phyloP scores from a whole-genome alignment of 2,797 vertebrate species.

The Perodicticus potto region DNA sequence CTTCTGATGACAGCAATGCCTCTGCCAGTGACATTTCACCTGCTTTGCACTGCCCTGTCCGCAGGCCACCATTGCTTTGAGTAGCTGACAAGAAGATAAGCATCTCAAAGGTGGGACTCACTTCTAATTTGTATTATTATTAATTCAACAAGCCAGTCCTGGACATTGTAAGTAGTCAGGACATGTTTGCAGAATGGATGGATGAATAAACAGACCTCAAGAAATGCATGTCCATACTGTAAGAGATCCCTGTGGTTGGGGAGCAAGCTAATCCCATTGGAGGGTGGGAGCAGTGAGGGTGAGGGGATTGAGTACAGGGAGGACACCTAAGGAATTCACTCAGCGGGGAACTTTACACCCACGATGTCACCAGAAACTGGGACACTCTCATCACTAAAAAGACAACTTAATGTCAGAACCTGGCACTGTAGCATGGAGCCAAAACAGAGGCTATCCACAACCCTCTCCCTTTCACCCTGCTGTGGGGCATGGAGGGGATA shows the following conservation, averaged over 20 bases:
- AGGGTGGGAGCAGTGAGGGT: neutral
- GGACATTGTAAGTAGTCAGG: neutral
- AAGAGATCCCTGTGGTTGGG: neutral
- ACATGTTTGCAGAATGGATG: slow-evolving; percentile 19
- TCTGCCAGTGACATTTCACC: neutral
- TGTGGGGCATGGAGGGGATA: neutral
- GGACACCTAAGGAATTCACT: neutral
- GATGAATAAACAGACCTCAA: neutral
- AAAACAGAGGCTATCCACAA: neutral
- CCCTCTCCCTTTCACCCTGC: neutral
- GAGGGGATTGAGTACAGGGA: neutral
- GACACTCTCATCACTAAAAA: neutral
- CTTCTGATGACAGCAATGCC: neutral
- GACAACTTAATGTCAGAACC: neutral
- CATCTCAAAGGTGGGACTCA: neutral
- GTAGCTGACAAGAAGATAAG: neutral
- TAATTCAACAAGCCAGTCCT: neutral
- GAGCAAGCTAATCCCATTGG: neutral
- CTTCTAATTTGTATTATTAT: neutral
- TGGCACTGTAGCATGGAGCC: neutral
- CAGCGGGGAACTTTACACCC: neutral
- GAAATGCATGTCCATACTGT: neutral
- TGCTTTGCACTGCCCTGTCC: neutral
- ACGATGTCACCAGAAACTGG: neutral
- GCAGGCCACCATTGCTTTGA: neutral